Evolutionary conservation across 2,797 vertebrate genomes (phyloP).

Genomic region (Micropoecilia bifurca): DNA sequence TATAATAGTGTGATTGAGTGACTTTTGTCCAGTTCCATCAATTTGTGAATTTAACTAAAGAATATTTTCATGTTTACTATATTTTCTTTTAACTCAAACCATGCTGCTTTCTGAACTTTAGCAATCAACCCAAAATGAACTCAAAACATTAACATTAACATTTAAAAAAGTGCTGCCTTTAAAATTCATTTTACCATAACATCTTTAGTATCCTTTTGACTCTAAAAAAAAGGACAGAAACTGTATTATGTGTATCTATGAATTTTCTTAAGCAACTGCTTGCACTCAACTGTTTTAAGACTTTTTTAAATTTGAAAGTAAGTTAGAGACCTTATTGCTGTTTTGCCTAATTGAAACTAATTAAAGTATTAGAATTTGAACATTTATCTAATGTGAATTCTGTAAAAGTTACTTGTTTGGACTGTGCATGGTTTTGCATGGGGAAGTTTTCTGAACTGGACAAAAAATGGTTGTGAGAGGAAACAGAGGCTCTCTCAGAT

Average conservation of each 20-base stretch:
- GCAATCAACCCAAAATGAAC: not conserved
- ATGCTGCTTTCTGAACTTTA: not conserved
- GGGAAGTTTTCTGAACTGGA: not conserved
- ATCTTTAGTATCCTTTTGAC: not conserved
- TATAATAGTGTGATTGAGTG: not conserved
- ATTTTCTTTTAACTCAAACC: not conserved
- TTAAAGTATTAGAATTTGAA: not conserved
- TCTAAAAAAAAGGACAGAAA: not conserved
- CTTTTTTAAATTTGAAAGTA: not conserved
- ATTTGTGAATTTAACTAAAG: not conserved
- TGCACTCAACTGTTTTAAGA: not conserved
- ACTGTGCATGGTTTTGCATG: not conserved
- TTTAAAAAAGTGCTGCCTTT: not conserved
- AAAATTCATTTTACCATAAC: not conserved
- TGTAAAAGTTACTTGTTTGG: not conserved
- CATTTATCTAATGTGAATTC: not conserved
- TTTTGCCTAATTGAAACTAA: not conserved
- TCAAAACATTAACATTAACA: not conserved
- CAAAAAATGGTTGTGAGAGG: not conserved
- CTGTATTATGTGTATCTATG: not conserved
- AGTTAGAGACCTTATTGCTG: not conserved
- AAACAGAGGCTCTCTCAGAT: slow-evolving; percentile 1
- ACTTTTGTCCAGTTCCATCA: not conserved
- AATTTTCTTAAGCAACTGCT: not conserved
- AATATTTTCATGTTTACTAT: not conserved